Base-by-base conservation (phyloP, 2,888 invertebrate genomes). In the Pollenia angustigena region DNA sequence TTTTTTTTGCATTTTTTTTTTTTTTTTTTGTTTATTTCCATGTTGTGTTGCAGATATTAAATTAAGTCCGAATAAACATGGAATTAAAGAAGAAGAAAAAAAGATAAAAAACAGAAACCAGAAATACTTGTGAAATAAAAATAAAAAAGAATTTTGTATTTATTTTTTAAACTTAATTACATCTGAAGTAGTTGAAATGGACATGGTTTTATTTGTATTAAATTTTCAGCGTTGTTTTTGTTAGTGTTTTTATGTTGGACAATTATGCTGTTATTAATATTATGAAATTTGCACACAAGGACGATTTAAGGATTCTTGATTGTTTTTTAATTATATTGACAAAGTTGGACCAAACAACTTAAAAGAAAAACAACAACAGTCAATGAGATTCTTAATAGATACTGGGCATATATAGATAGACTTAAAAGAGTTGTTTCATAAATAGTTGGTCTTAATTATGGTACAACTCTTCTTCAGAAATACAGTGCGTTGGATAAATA, bases 111-210 rank as follows among this genome's bases (percentile, higher is more conserved):
- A 7, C 78, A 68, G 68, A 48, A 68, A 50, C 14, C 32, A 79
- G 48, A 68, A n/a, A 54, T 68, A 68, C 32, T 40, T 46, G 32
- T 62, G 23, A 23, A 23, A 23, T 23, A 2, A 23, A 10, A 48
- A 64, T 71, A 10, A 69, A 44, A n/a, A 72, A 18, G 18, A 42
- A 75, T 23, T 11, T 11, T 48, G 2, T 16, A 23, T 7, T 4
- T 52, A 1, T 18, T 50, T 60, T 50, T 76, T 82, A 75, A 68
- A 50, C 44, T 62, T 62, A 82, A 82, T 75, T 75, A 60, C 75
- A 60, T 60, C 40, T 52, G n/a, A 68, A 58, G 32, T 50, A 23
- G 64, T 32, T 32, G 42, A 64, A 50, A 54, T 64, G 12, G 2
- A 32, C 42, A 52, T 11, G 11, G 44, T n/a, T 42, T 11, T 32